phyloP scores from a whole-genome alignment of 2,888 invertebrate species.

The Penaeus monodon region DNA sequence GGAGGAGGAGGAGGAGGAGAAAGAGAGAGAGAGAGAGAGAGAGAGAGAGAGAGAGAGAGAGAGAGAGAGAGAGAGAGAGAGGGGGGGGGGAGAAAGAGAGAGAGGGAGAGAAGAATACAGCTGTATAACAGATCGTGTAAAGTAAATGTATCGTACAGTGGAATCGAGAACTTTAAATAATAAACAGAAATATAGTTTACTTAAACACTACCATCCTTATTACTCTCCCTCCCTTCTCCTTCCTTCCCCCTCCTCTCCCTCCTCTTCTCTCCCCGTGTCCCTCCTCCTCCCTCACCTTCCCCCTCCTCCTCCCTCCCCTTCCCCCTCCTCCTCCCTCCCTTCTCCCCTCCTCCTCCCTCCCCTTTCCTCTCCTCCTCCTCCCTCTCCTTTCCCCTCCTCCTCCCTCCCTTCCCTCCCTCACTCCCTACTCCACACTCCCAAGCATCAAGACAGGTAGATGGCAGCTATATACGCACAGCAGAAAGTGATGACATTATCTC shows the following conservation, averaged over 20 bases:
- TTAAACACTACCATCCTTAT: too few relatives aligned
- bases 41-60: constrained; percentile 23
- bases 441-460: background rate
- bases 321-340: background rate
- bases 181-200: background rate
- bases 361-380: background rate
- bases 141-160: background rate
- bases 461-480: background rate
- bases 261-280: background rate
- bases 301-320: background rate
- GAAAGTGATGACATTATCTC: background rate
- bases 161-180: background rate
- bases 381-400: background rate
- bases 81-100: too few relatives aligned
- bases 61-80: constrained; percentile 25
- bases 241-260: background rate
- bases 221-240: too few relatives aligned
- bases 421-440: background rate
- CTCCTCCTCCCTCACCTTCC: background rate
- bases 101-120: background rate
- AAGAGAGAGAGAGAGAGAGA: constrained; percentile 12
- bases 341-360: background rate
- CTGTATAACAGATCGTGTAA: background rate
- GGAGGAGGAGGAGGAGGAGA: background rate
- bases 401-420: background rate